Evolutionary conservation across 2,797 vertebrate genomes (phyloP).

Genomic region (Etheostoma nigrum): DNA sequence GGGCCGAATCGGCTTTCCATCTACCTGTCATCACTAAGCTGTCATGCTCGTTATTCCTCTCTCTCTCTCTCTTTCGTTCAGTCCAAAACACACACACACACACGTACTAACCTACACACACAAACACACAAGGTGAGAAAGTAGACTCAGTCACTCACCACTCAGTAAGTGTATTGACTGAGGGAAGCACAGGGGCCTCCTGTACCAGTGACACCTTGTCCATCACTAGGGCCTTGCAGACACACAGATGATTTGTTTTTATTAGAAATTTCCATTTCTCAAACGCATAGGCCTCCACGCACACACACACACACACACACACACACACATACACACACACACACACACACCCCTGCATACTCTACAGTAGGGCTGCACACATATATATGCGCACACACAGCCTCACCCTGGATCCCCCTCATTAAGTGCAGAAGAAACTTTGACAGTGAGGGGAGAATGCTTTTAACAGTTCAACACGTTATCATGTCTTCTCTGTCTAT

Average conservation of each 20-base stretch:
- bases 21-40: constrained; percentile 65
- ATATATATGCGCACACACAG: not conserved
- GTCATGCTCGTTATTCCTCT: constrained; percentile 38
- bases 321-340: not conserved
- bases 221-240: constrained; percentile 49
- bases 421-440: constrained; percentile 25
- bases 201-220: constrained; percentile 58
- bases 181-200: constrained; percentile 49
- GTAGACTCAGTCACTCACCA: constrained; percentile 61
- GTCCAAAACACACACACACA: constrained; percentile 30
- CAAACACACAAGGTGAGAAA: constrained; percentile 49
- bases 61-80: constrained; percentile 3
- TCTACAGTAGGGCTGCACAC: not conserved
- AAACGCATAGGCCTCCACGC: not conserved
- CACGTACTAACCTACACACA: constrained; percentile 18
- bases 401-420: constrained; percentile 10
- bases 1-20: constrained; percentile 35
- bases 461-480: constrained; percentile 21
- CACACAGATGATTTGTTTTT: constrained; percentile 41
- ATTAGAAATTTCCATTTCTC: constrained; percentile 22
- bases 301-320: not conserved
- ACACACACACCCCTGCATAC: not conserved
- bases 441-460: not conserved
- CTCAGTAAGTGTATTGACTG: constrained; percentile 51
- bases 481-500: constrained; percentile 23